A percentile compares a stretch with the other conserved stretches of the same genome.
Conservation (phyloP, 2,113 vertebrate species). For the Balaeniceps rex region DNA sequence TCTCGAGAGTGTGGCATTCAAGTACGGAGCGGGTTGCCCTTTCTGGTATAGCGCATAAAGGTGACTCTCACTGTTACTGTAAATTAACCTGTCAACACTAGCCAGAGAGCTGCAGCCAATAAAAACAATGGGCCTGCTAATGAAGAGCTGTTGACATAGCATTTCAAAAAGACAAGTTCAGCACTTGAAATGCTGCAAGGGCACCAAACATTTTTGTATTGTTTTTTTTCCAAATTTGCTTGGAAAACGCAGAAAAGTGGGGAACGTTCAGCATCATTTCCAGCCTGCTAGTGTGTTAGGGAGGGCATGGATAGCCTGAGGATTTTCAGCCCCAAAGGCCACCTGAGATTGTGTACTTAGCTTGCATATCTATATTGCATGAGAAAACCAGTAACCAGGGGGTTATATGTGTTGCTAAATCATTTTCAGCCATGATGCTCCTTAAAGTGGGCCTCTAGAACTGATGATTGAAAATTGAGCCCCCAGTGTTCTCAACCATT, state of each 20-base stretch:
- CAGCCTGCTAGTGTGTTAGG: not conserved
- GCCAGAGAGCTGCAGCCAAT: conserved; percentile 15
- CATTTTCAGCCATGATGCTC: not conserved
- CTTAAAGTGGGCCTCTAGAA: not conserved
- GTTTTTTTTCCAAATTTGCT: not conserved
- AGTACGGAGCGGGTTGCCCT: not conserved
- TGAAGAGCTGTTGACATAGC: conserved; percentile 48
- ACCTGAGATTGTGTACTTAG: not conserved
- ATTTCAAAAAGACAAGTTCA: conserved; percentile 53
- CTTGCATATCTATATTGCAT: not conserved
- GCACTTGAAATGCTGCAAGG: conserved; percentile 13
- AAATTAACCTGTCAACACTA: conserved; percentile 61
- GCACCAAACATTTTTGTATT: not conserved
- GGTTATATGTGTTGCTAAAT: not conserved
- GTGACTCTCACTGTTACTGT: conserved; percentile 47
- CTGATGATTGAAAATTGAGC: not conserved
- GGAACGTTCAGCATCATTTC: not conserved
- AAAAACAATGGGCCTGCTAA: conserved; percentile 40
- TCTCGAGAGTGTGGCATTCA: not conserved
- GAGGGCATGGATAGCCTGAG: not conserved
- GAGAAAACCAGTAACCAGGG: not conserved
- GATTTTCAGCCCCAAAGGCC: not conserved
- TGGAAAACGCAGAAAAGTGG: not conserved
- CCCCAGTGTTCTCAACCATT: not conserved
- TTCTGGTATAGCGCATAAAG: conserved; percentile 14